phyloP scores from a whole-genome alignment of 1,140 invertebrate species.

The Physella acuta region DNA sequence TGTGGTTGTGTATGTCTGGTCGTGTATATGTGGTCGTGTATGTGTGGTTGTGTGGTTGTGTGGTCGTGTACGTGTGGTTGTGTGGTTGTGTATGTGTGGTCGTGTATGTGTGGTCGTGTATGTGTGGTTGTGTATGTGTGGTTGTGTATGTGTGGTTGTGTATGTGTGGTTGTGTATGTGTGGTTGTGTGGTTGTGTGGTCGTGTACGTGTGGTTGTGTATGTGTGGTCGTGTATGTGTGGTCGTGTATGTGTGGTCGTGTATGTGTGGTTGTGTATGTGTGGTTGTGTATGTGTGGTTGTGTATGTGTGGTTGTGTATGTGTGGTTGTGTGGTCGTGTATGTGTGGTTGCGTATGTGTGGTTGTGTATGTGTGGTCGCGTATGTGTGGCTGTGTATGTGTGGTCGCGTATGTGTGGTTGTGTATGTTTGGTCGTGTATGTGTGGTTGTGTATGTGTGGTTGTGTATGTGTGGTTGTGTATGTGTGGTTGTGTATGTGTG shows the following conservation, averaged over 20 bases:
- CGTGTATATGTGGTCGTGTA: slow-evolving; percentile 1
- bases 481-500: not conserved
- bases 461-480: not conserved
- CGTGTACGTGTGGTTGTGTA: not conserved
- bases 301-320: slow-evolving; percentile 14
- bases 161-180: not conserved
- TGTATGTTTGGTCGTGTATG: not conserved
- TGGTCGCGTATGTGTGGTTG: not conserved
- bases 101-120: not conserved
- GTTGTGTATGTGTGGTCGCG: slow-evolving; percentile 11
- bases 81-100: not conserved
- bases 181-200: not conserved
- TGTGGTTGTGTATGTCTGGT: slow-evolving; percentile 3
- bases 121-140: not conserved
- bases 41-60: not conserved
- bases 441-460: too few species aligned
- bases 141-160: not conserved
- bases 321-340: slow-evolving; percentile 5
- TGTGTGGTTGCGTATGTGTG: slow-evolving; percentile 20
- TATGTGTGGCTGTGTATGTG: not conserved
- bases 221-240: not conserved
- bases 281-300: not conserved
- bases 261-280: not conserved
- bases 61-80: not conserved
- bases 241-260: not conserved